Evolutionary conservation across 1,140 invertebrate species (phyloP).

Genomic region (Drosophila seguyi): DNA sequence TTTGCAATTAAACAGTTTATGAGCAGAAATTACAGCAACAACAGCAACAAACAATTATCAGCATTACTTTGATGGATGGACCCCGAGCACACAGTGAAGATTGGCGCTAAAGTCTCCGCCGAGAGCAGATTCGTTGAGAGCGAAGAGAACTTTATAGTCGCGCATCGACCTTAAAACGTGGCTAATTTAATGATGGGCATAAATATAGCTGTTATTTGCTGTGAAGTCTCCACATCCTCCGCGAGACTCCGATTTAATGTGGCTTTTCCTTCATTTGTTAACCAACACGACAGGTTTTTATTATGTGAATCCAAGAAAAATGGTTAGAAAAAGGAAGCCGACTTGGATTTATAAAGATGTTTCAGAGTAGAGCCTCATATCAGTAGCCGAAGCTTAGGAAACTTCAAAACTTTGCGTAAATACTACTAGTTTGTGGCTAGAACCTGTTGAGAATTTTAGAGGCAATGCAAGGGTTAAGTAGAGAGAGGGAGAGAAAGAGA

Average conservation of each 20-base stretch:
- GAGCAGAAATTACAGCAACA: slow-evolving; percentile 76
- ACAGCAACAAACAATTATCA: slow-evolving; percentile 40
- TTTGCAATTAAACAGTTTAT: slow-evolving; percentile 84
- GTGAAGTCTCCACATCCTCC: background rate
- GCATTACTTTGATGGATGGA: slow-evolving; percentile 45
- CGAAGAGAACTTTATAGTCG: slow-evolving; percentile 5
- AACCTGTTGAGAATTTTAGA: background rate
- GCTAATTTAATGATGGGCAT: slow-evolving; percentile 12
- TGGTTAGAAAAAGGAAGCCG: background rate
- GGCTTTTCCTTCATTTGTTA: background rate
- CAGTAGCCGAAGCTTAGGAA: background rate
- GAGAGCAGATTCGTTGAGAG: background rate
- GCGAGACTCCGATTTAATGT: slow-evolving; percentile 1
- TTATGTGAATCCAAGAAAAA: background rate
- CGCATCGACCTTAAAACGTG: slow-evolving; percentile 9
- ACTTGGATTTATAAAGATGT: background rate
- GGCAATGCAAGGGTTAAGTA: background rate
- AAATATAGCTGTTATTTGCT: slow-evolving; percentile 21
- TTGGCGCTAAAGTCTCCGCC: slow-evolving; percentile 6
- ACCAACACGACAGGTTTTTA: slow-evolving; percentile 5
- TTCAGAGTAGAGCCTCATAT: background rate
- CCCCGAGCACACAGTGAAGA: slow-evolving; percentile 14
- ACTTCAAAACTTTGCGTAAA: background rate
- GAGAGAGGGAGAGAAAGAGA: background rate
- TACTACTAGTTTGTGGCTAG: background rate